Evolutionary conservation across 2,888 invertebrate species (phyloP).

Genomic region (Leptinotarsa juncta): DNA sequence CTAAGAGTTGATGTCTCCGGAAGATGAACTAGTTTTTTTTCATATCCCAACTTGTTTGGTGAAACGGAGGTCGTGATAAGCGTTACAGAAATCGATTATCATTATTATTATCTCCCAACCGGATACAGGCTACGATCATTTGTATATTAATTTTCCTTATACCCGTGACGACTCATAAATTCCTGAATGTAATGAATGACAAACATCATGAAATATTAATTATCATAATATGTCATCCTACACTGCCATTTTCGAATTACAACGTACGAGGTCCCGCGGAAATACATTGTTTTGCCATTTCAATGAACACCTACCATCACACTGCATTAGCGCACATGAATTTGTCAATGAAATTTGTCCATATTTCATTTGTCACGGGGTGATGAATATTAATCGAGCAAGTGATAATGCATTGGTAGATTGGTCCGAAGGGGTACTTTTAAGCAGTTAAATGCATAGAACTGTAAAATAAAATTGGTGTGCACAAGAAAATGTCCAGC

Average conservation of each 20-base stretch:
- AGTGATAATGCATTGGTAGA: background rate
- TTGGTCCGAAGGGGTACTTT: background rate
- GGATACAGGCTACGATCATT: background rate
- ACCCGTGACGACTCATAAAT: background rate
- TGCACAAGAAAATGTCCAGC: background rate
- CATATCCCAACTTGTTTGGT: too few relatives aligned
- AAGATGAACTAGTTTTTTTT: too few relatives aligned
- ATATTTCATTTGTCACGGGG: conserved; percentile 10
- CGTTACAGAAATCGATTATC: too few relatives aligned
- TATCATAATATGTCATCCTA: conserved; percentile 18
- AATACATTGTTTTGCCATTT: conserved; percentile 18
- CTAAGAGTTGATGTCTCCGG: too few relatives aligned
- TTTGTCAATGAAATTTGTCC: conserved; percentile 5
- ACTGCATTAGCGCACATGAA: conserved; percentile 3
- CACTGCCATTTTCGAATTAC: conserved; percentile 10
- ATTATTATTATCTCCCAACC: too few relatives aligned
- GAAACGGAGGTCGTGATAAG: too few relatives aligned
- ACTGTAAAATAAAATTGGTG: background rate
- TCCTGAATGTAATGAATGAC: conserved; percentile 1
- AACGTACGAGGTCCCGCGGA: background rate
- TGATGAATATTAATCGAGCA: conserved; percentile 16
- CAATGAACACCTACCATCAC: conserved; percentile 15
- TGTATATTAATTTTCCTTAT: conserved; percentile 2
- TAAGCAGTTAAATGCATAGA: background rate
- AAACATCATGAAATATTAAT: conserved; percentile 15